Base-by-base conservation (phyloP, 1,140 invertebrate genomes). In the Helicorthomorpha holstii region DNA sequence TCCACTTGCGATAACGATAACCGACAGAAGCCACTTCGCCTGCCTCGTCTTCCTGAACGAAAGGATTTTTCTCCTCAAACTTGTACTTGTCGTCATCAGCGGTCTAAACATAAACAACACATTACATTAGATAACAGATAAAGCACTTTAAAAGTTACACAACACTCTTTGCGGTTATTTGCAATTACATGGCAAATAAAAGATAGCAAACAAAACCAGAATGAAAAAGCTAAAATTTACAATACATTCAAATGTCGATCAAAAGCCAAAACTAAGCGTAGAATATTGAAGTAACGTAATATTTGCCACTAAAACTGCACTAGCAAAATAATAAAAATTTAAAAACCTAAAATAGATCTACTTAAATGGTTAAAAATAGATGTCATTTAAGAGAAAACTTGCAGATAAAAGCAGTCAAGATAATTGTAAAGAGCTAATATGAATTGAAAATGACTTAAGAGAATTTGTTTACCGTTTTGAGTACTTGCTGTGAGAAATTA, bases 401-500 rank as follows among this genome's bases (percentile, higher is more conserved):
- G n/a, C n/a, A n/a, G n/a, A n/a, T n/a, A n/a, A n/a, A n/a, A n/a
- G n/a, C n/a, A n/a, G n/a, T n/a, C n/a, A n/a, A n/a, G n/a, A n/a
- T n/a, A n/a, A n/a, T n/a, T n/a, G n/a, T n/a, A n/a, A n/a, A n/a
- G n/a, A n/a, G n/a, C n/a, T n/a, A 10, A 21, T 23, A 57, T 12
- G 26, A 60, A 54, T 60, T n/a, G n/a, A n/a, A n/a, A n/a, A n/a
- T n/a, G n/a, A n/a, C n/a, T n/a, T n/a, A n/a, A n/a, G n/a, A n/a
- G n/a, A n/a, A n/a, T n/a, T n/a, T n/a, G 54, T 59, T 54, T 63
- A 76, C 75, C 66, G 70, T 73, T 69, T 73, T 75, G 19, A 85
- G 63, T 38, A 92, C 90, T 77, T 99, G 96, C 61, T 98, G 94
- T 44, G 92, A 94, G 69, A 99, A 98, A 67, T 98, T 98, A 64